Percentiles rank a stretch among this genome's conserved stretches.
Conservation (phyloP, 2,888 invertebrate species). For the Habroteleia sp. region DNA sequence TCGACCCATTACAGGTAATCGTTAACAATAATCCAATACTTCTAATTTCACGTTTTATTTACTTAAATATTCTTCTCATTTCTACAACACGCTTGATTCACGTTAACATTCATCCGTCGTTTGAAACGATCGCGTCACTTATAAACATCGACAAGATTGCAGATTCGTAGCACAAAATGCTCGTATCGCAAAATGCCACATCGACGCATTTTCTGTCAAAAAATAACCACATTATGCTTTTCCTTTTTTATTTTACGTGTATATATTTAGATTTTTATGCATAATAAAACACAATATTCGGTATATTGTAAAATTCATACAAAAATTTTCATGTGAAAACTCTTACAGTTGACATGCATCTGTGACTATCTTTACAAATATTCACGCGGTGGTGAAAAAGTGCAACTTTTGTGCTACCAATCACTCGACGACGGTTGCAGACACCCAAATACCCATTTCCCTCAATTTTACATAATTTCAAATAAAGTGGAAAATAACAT, state of each 20-base stretch:
- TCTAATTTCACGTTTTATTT: slow-evolving; percentile 78
- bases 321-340: slow-evolving; percentile 48
- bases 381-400: slow-evolving; percentile 36
- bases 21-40: slow-evolving; percentile 59
- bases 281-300: slow-evolving; percentile 45
- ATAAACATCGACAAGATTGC: slow-evolving; percentile 64
- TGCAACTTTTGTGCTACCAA: slow-evolving; percentile 66
- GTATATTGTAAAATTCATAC: slow-evolving; percentile 54
- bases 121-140: slow-evolving; percentile 69
- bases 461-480: slow-evolving; percentile 30
- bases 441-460: slow-evolving; percentile 26
- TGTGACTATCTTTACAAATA: slow-evolving; percentile 53
- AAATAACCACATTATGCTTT: slow-evolving; percentile 38
- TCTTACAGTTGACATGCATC: slow-evolving; percentile 26
- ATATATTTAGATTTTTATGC: slow-evolving; percentile 21
- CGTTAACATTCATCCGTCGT: slow-evolving; percentile 75
- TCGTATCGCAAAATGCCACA: slow-evolving; percentile 37
- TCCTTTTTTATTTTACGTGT: slow-evolving; percentile 14
- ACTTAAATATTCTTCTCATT: slow-evolving; percentile 79
- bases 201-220: slow-evolving; percentile 37
- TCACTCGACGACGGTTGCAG: slow-evolving; percentile 51
- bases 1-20: slow-evolving; percentile 15
- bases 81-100: slow-evolving; percentile 78
- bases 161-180: slow-evolving; percentile 68
- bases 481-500: slow-evolving; percentile 71